Evolutionary conservation across 2,113 vertebrate species (phyloP).

Genomic region (Rynchops niger): DNA sequence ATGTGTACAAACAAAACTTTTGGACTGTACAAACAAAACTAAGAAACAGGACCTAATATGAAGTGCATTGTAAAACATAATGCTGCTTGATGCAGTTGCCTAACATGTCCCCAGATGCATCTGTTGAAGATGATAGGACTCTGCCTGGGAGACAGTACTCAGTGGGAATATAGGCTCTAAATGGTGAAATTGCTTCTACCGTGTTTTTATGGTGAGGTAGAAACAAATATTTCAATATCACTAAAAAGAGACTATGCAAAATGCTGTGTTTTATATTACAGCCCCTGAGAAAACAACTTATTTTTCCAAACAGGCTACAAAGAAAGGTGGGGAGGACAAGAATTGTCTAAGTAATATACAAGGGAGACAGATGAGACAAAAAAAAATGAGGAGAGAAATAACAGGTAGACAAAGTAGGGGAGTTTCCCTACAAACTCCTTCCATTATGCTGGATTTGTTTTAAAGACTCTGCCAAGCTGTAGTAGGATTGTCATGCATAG

Average conservation of each 20-base stretch:
- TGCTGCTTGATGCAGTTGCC: no score
- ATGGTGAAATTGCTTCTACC: neutral
- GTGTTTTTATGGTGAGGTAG: neutral
- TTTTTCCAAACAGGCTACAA: neutral
- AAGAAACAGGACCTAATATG: no score
- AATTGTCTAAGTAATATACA: neutral
- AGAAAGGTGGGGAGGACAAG: neutral
- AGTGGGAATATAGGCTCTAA: neutral
- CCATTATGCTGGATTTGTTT: neutral
- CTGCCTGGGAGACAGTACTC: no score
- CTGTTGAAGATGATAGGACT: no score
- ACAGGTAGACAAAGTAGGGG: neutral
- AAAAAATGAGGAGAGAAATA: neutral
- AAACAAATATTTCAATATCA: neutral
- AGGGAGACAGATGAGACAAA: neutral
- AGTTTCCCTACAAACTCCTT: neutral
- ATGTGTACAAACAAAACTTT: neutral
- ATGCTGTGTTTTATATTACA: neutral
- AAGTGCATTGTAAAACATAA: no score
- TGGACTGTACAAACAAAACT: neutral
- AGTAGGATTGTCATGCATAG: neutral
- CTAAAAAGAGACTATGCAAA: neutral
- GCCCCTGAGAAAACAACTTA: neutral
- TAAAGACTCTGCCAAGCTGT: neutral
- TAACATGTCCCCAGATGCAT: no score